Percentiles rank a stretch among this genome's conserved stretches.
These are phyloP conservation scores for Nyctalus aviator DNA, from an alignment of 2,797 vertebrate genomes.

Conservation along the genomic window DNA sequence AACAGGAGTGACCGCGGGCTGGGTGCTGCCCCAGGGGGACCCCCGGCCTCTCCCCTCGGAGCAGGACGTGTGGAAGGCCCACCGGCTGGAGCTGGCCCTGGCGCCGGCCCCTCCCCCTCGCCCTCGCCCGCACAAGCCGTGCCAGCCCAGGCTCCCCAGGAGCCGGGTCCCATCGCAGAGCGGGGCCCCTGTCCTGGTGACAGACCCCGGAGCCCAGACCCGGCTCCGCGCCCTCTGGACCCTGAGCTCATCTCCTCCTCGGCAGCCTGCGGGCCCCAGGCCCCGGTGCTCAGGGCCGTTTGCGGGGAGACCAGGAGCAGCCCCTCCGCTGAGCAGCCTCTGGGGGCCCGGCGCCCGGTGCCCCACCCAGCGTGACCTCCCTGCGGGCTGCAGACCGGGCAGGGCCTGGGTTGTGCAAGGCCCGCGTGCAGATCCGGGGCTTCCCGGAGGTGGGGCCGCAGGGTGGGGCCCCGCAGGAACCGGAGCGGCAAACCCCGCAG, in stretches of 20 bases:
- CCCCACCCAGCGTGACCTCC: neutral
- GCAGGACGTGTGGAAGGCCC: accelerated
- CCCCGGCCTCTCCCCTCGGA: neutral
- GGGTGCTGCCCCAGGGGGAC: neutral
- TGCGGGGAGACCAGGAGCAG: neutral
- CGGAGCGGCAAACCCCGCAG: neutral
- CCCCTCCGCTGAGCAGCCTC: neutral
- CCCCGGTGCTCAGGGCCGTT: neutral
- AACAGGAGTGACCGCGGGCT: neutral
- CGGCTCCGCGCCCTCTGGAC: neutral
- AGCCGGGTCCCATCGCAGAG: neutral
- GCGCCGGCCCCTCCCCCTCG: neutral
- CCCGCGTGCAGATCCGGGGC: neutral
- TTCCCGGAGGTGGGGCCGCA: constrained; percentile 73
- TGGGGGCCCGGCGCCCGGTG: accelerated
- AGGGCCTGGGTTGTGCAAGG: constrained; percentile 32
- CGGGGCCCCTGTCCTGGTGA: neutral
- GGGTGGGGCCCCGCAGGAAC: too few relatives aligned
- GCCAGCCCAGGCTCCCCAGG: neutral
- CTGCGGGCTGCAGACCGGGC: too few relatives aligned
- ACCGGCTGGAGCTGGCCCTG: neutral
- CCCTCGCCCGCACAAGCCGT: neutral
- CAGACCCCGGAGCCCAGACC: neutral
- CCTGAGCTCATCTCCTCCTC: neutral
- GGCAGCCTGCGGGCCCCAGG: neutral